A percentile compares a stretch with the other conserved stretches of the same genome.
Conservation (phyloP, 2,797 vertebrate species). For the Smutsia gigantea region DNA sequence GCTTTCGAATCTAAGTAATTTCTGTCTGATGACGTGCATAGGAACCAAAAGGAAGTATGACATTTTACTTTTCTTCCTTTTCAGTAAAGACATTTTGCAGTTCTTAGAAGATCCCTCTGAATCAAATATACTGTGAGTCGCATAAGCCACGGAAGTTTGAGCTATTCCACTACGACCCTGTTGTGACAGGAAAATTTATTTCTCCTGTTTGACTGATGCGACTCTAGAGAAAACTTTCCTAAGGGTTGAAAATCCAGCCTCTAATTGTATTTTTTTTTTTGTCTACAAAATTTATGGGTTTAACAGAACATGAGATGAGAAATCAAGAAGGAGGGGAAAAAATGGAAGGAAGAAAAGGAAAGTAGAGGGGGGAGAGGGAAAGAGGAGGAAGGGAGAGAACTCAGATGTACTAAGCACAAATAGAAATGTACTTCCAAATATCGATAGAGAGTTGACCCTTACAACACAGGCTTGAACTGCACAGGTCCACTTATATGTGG, state of each 20-base stretch:
- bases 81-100: background rate
- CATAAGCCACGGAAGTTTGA: background rate
- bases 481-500: too few species aligned
- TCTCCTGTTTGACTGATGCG: background rate
- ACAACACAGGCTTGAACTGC: too few species aligned
- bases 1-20: background rate
- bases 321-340: background rate
- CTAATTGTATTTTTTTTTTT: background rate
- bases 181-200: background rate
- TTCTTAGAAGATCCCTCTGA: background rate
- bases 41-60: background rate
- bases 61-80: background rate
- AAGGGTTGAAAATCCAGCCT: background rate
- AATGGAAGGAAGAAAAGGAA: background rate
- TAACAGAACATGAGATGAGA: background rate
- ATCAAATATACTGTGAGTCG: background rate
- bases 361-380: background rate
- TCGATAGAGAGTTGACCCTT: too few species aligned
- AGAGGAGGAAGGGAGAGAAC: background rate
- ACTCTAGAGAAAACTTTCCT: background rate
- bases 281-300: background rate
- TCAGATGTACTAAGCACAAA: background rate
- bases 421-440: background rate
- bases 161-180: background rate
- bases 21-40: background rate